These are phyloP conservation scores for Mallotus villosus DNA, from an alignment of 2,797 vertebrate genomes.

Conservation along the genomic window DNA sequence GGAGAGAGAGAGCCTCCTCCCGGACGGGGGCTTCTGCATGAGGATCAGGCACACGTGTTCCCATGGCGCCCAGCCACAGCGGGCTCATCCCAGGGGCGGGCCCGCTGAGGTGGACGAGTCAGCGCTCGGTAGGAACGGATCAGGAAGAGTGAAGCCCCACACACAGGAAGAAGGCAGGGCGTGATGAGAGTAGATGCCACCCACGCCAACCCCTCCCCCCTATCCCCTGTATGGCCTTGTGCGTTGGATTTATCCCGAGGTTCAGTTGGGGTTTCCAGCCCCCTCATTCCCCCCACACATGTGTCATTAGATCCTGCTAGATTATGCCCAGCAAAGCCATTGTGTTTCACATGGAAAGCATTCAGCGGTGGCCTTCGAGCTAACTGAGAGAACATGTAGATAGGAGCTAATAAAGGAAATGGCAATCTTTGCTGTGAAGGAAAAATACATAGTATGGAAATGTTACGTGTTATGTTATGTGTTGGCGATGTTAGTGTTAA, in stretches of 20 bases:
- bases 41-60: neutral
- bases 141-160: neutral
- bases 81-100: neutral
- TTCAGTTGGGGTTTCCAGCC: constrained; percentile 13
- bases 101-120: neutral
- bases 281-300: neutral
- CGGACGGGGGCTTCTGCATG: neutral
- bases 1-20: neutral
- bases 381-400: neutral
- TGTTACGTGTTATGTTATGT: neutral
- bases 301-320: neutral
- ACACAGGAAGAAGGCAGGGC: constrained; percentile 19
- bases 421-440: neutral
- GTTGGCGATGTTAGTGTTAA: neutral
- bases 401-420: neutral
- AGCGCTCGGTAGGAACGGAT: constrained; percentile 2
- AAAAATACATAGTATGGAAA: neutral
- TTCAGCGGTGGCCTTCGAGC: neutral
- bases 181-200: neutral
- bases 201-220: neutral
- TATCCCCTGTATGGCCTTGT: constrained; percentile 8
- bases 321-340: neutral
- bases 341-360: neutral
- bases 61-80: neutral
- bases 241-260: constrained; percentile 26